phyloP scores from a whole-genome alignment of 1,140 invertebrate genomes.

The Tetragonula clypearis region DNA sequence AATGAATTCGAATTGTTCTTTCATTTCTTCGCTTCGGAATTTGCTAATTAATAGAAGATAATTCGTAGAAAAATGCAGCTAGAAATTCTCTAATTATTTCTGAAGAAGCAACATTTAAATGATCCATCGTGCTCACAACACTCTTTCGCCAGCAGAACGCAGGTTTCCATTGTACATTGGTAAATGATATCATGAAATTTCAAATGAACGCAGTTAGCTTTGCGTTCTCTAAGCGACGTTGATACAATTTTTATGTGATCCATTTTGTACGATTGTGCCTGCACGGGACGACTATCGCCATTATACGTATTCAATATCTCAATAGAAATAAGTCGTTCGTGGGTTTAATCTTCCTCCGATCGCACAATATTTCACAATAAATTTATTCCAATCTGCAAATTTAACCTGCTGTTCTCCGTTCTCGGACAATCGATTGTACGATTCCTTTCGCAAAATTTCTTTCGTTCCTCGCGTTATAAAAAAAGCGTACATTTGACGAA shows the following conservation, averaged over 20 bases:
- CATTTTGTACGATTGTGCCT: neutral
- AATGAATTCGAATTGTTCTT: no score
- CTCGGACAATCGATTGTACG: no score
- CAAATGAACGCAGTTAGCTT: neutral
- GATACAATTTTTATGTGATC: neutral
- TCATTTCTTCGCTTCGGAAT: neutral
- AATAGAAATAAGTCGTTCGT: no score
- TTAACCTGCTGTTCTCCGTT: no score
- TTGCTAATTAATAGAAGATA: neutral
- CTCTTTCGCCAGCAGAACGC: no score
- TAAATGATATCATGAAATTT: neutral
- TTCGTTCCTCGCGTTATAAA: no score
- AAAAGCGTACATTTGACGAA: no score
- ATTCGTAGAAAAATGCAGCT: neutral
- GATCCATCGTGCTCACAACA: no score
- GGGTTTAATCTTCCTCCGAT: no score
- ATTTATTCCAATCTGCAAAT: no score
- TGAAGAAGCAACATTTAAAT: neutral
- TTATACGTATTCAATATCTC: neutral
- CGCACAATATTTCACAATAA: no score
- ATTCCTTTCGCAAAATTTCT: no score
- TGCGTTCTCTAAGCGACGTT: neutral
- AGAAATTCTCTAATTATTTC: neutral
- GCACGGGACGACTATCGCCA: neutral
- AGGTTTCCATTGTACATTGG: neutral